phyloP scores from a whole-genome alignment of 1,140 invertebrate genomes.

The Dinothrombium tinctorium region DNA sequence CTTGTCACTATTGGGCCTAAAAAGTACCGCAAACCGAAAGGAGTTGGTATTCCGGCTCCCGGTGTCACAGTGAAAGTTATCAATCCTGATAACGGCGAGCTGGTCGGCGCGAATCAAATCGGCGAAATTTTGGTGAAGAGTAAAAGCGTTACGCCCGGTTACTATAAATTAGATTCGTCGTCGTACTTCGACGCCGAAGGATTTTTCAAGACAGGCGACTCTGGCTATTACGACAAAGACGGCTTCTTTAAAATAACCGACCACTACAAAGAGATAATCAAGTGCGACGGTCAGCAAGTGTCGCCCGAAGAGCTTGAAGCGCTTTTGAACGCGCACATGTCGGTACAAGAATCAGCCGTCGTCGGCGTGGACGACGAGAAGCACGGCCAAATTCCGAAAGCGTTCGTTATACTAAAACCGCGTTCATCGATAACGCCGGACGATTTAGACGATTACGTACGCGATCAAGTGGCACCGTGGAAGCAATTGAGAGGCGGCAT shows the following conservation, averaged over 20 bases:
- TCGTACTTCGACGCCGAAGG: too few species aligned
- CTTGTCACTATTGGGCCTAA: too few species aligned
- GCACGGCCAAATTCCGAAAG: slow-evolving; percentile 50
- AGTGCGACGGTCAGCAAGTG: slow-evolving; percentile 35
- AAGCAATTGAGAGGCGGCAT: too few species aligned
- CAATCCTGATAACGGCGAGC: background rate
- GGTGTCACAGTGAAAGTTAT: background rate
- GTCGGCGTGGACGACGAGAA: slow-evolving; percentile 41
- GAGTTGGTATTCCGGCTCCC: background rate
- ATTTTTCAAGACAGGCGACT: too few species aligned
- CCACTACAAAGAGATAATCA: slow-evolving; percentile 65
- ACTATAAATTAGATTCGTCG: too few species aligned
- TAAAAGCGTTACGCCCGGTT: background rate
- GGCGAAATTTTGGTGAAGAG: background rate
- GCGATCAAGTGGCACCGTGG: too few species aligned
- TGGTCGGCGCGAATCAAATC: background rate
- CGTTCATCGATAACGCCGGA: too few species aligned
- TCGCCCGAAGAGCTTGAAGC: slow-evolving; percentile 69
- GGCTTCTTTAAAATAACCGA: slow-evolving; percentile 44
- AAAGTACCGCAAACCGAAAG: background rate
- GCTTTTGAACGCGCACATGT: slow-evolving; percentile 41
- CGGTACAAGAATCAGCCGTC: slow-evolving; percentile 50
- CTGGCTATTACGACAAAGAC: slow-evolving; percentile 42
- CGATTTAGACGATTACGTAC: too few species aligned
- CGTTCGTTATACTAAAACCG: slow-evolving; percentile 34